Conservation (phyloP, 1,140 invertebrate genomes). For the Nasonia longicornis region DNA sequence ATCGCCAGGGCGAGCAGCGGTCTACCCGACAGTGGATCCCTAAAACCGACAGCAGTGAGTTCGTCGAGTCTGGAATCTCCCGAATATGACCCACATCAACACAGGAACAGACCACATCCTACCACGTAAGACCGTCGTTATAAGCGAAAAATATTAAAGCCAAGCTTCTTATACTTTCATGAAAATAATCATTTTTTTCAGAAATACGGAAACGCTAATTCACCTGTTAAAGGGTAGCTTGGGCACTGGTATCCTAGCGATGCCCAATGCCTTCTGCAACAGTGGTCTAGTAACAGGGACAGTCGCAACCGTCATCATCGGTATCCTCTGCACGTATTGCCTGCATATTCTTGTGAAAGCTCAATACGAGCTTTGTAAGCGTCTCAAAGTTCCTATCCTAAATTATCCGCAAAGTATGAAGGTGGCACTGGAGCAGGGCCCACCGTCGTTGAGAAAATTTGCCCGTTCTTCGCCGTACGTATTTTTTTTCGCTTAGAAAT, state of each 20-base stretch:
- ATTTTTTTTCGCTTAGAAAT: conserved; percentile 1
- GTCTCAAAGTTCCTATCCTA: conserved; percentile 77
- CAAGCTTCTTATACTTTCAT: not conserved
- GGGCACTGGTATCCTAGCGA: conserved; percentile 90
- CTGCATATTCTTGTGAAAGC: conserved; percentile 81
- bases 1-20: conserved; percentile 9
- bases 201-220: conserved; percentile 83
- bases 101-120: conserved; percentile 76
- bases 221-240: conserved; percentile 88
- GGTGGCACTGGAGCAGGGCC: conserved; percentile 78
- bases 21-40: not conserved
- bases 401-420: conserved; percentile 81
- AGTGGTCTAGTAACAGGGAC: conserved; percentile 79
- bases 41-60: conserved; percentile 38
- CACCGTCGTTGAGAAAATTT: conserved; percentile 71
- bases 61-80: conserved; percentile 28
- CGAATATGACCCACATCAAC: conserved; percentile 75
- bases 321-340: conserved; percentile 82
- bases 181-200: conserved; percentile 57
- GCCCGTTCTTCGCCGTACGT: conserved; percentile 72
- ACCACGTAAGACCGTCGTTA: conserved; percentile 73
- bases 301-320: conserved; percentile 78
- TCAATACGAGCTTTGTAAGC: conserved; percentile 79
- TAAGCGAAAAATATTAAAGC: not conserved
- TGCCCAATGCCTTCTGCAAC: conserved; percentile 87